phyloP scores from a whole-genome alignment of 2,888 invertebrate species.

The Cabera pusaria region DNA sequence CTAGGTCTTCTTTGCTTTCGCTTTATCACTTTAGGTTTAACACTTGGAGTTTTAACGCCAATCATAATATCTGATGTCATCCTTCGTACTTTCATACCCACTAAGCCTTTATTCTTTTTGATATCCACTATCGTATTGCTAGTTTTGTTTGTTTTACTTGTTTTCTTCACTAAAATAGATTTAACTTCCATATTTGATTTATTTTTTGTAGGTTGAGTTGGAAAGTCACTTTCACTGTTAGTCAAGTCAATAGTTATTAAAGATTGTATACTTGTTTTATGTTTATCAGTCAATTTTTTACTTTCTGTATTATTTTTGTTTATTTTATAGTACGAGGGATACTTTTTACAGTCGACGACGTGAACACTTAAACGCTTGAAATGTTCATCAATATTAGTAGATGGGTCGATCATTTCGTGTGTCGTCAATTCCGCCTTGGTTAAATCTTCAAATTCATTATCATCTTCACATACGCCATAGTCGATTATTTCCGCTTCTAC shows the following conservation, averaged over 20 bases:
- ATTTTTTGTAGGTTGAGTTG: no score
- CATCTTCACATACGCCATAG: constrained; percentile 18
- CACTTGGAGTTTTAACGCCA: no score
- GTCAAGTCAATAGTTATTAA: background rate
- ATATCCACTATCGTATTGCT: background rate
- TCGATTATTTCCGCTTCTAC: constrained; percentile 2
- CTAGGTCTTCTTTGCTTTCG: background rate
- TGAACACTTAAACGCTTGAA: constrained; percentile 6
- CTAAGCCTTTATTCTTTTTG: background rate
- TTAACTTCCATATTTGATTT: no score
- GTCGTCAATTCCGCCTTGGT: no score
- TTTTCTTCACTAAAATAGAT: no score
- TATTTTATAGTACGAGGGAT: constrained; percentile 28
- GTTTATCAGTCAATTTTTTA: constrained; percentile 3
- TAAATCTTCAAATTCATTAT: constrained; percentile 4
- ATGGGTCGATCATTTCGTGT: no score
- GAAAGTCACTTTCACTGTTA: background rate
- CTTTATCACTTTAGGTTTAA: no score
- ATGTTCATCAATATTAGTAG: no score
- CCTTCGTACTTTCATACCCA: constrained; percentile 38
- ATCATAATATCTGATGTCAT: constrained; percentile 11
- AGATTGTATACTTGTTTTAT: background rate
- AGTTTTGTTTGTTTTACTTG: no score
- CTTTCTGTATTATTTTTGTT: constrained; percentile 9
- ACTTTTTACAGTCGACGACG: constrained; percentile 35